Evolutionary conservation across 2,888 invertebrate genomes (phyloP).

Genomic region (Papilio elwesi): DNA sequence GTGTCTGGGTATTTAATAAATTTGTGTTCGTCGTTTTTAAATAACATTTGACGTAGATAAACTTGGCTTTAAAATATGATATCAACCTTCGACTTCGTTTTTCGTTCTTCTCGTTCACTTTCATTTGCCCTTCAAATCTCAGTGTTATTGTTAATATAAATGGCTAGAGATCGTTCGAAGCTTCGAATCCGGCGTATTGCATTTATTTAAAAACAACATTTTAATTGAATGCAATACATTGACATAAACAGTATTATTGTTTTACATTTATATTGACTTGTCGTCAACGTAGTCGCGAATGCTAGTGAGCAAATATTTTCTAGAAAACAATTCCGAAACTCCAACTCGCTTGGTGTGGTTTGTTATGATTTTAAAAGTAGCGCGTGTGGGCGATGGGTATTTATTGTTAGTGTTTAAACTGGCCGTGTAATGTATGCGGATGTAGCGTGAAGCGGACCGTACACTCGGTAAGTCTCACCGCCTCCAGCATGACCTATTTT

Average conservation of each 20-base stretch:
- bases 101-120: slow-evolving; percentile 56
- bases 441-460: slow-evolving; percentile 48
- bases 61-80: slow-evolving; percentile 6
- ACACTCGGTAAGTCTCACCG: slow-evolving; percentile 51
- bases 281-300: background rate
- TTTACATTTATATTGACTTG: background rate
- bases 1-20: background rate
- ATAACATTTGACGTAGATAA: slow-evolving; percentile 1
- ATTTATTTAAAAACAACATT: too few relatives aligned
- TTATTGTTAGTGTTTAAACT: slow-evolving; percentile 50
- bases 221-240: slow-evolving; percentile 21
- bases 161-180: slow-evolving; percentile 15
- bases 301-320: background rate
- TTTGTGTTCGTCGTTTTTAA: background rate
- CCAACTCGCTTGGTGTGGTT: slow-evolving; percentile 33
- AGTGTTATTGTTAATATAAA: slow-evolving; percentile 23
- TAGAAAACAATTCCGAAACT: slow-evolving; percentile 6
- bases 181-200: slow-evolving; percentile 4
- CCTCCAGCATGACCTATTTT: slow-evolving; percentile 64
- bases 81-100: slow-evolving; percentile 34
- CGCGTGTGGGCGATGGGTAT: slow-evolving; percentile 41
- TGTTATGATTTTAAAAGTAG: slow-evolving; percentile 42
- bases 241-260: background rate
- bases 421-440: slow-evolving; percentile 54
- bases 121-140: slow-evolving; percentile 57